Base-by-base conservation (phyloP, 2,113 vertebrate genomes). In the Loxodonta africana region DNA sequence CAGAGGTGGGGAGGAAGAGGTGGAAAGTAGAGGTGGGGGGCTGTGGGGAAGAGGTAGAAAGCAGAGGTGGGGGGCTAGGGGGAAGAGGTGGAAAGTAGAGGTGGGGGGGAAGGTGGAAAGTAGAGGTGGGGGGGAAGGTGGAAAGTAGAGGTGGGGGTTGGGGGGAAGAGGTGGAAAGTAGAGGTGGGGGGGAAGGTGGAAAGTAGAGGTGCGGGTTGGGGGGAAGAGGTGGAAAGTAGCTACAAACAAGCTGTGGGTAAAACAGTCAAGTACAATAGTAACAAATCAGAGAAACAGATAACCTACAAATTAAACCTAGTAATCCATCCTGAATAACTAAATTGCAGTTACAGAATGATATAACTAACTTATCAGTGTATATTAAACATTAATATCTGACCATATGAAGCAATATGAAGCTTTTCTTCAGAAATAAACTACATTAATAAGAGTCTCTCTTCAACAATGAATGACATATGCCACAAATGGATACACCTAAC, bases 381-480 rank as follows among this genome's bases (percentile, higher is more conserved):
- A 23, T 65, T 83, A 76, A 88, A 88, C 17, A 67, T 25, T 92
- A 81, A 71, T 63, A 92, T 88, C 12, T 86, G n/a, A 78, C 23
- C 48, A 90, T 76, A 7, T 91, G 76, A 88, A 93, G 41, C 44
- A 84, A 88, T 37, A 37, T 37, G 37, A 37, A 37, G 14, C 37
- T 92, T 96, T 94, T 95, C 57, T 88, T 94, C 26, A 93, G 37
- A 33, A 95, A 62, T 51, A 81, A 67, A 46, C 41, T 76, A 62
- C 23, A 46, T 44, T 93, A 76, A 78, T 3, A 57, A 57, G 28
- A 41, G 6, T 63, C 18, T 17, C 44, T 91, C 76, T 86, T 83
- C 88, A 88, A 88, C 15, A 88, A 93, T 41, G 80, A 91, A 33
- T 28, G 82, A 82, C 28, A 78, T 48, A 82, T 11, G 4, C 11